Evolutionary conservation across 2,888 invertebrate species (phyloP).

Genomic region (Phyllotreta cruciferae): DNA sequence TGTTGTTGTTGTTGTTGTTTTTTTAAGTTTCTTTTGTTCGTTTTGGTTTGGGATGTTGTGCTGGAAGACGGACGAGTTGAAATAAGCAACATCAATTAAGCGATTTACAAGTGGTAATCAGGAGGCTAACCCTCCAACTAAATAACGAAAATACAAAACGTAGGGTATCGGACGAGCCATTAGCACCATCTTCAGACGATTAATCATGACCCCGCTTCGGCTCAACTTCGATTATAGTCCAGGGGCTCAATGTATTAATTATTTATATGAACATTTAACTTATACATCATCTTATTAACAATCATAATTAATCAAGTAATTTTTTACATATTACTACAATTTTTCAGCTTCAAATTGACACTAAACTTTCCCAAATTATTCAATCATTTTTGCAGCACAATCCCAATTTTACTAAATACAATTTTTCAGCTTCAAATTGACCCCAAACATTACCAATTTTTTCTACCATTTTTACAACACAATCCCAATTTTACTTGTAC

Average conservation of each 20-base stretch:
- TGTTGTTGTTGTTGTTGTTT: background rate
- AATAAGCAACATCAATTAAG: conserved; percentile 36
- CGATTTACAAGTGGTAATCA: conserved; percentile 38
- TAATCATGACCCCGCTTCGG: conserved; percentile 51
- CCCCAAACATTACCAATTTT: no score
- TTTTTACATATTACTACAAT: no score
- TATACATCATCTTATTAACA: no score
- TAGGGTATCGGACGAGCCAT: conserved; percentile 57
- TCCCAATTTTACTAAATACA: no score
- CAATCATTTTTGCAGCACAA: no score
- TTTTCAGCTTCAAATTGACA: no score
- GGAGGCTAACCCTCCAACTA: conserved; percentile 30
- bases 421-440: no score
- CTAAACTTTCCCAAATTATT: no score
- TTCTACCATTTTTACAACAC: no score
- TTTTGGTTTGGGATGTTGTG: background rate
- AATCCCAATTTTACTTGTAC: no score
- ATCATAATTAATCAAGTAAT: no score
- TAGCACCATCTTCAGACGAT: conserved; percentile 57
- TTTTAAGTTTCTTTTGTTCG: background rate
- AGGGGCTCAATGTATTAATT: background rate
- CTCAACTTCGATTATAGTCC: conserved; percentile 30
- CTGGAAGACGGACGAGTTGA: conserved; percentile 11
- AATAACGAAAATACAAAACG: conserved; percentile 47
- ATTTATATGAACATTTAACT: no score